Evolutionary conservation across 30 jellyfish, hydroid and myxozoan species (phyloP).

Genomic region (Aurelia aurita complex sp. Pacific): DNA sequence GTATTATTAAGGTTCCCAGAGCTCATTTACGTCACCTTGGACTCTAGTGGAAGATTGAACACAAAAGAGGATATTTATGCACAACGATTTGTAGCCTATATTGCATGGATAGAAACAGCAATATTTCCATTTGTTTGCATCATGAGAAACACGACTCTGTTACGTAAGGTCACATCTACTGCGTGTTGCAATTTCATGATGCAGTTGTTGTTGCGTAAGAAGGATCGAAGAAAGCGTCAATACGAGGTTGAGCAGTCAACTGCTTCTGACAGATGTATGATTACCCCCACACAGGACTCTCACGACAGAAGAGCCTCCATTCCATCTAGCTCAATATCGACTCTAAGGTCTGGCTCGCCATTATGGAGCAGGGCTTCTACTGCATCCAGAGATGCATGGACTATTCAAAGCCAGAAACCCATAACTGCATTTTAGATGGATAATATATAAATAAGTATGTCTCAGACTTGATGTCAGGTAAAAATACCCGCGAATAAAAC

Average conservation of each 20-base stretch:
- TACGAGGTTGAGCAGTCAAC: slow-evolving; percentile 28
- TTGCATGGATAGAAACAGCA: slow-evolving; percentile 45
- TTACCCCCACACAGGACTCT: slow-evolving; percentile 25
- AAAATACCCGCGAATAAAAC: too few species aligned
- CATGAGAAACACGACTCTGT: slow-evolving; percentile 46
- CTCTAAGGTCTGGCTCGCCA: slow-evolving; percentile 44
- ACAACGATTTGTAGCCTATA: slow-evolving; percentile 43
- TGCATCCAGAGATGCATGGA: slow-evolving; percentile 35
- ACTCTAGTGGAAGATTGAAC: slow-evolving; percentile 14
- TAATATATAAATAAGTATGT: too few species aligned
- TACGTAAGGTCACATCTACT: slow-evolving; percentile 39
- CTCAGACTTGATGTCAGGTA: too few species aligned
- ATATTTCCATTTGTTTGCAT: slow-evolving; percentile 57
- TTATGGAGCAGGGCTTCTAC: slow-evolving; percentile 35
- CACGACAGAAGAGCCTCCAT: slow-evolving; percentile 1
- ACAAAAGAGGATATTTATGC: slow-evolving; percentile 6
- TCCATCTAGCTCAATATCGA: slow-evolving; percentile 22
- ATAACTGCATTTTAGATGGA: slow-evolving; percentile 12
- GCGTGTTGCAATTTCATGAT: slow-evolving; percentile 46
- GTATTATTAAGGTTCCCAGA: slow-evolving; percentile 49
- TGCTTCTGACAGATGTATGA: slow-evolving; percentile 22
- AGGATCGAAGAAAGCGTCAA: slow-evolving; percentile 33
- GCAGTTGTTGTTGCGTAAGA: slow-evolving; percentile 3
- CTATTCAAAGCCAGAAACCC: slow-evolving; percentile 2
- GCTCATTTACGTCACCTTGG: slow-evolving; percentile 21